Evolutionary conservation across 2,888 invertebrate genomes (phyloP).

Genomic region (Pyralis farinalis): DNA sequence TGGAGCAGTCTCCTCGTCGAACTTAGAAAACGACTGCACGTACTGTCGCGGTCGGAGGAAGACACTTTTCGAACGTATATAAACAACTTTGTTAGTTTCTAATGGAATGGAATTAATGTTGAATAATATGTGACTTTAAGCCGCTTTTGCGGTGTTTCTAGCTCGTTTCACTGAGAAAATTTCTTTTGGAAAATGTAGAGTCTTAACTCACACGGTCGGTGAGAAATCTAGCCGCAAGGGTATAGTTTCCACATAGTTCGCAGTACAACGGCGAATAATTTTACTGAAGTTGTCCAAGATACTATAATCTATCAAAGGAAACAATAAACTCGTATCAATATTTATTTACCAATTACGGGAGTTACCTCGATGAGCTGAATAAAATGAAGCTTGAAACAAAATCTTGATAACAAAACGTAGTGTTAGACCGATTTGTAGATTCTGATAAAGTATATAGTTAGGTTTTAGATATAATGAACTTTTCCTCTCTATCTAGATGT

Average conservation of each 20-base stretch:
- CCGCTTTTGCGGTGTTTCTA: slow-evolving; percentile 21
- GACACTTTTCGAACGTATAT: slow-evolving; percentile 48
- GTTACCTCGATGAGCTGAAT: slow-evolving; percentile 10
- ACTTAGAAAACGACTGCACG: slow-evolving; percentile 50
- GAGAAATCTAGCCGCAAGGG: slow-evolving; percentile 41
- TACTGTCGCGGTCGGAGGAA: slow-evolving; percentile 35
- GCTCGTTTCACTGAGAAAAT: slow-evolving; percentile 22
- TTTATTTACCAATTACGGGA: background rate
- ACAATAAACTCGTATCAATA: slow-evolving; percentile 11
- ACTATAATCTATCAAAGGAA: slow-evolving; percentile 29
- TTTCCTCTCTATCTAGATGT: slow-evolving; percentile 39
- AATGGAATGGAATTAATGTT: slow-evolving; percentile 47
- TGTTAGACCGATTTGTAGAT: slow-evolving; percentile 48
- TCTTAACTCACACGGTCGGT: slow-evolving; percentile 20
- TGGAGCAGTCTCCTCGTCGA: slow-evolving; percentile 49
- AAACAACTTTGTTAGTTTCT: slow-evolving; percentile 53
- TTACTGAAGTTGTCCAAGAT: slow-evolving; percentile 31
- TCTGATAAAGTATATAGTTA: slow-evolving; percentile 41
- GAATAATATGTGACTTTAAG: slow-evolving; percentile 32
- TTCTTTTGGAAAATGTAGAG: slow-evolving; percentile 13
- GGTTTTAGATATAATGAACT: slow-evolving; percentile 36
- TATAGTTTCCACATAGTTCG: slow-evolving; percentile 51
- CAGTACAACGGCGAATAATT: slow-evolving; percentile 40
- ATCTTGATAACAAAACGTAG: slow-evolving; percentile 35
- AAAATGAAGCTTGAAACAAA: background rate